These are phyloP conservation scores for Colostygia pectinataria DNA, from an alignment of 2,888 invertebrate species.

Conservation along the genomic window DNA sequence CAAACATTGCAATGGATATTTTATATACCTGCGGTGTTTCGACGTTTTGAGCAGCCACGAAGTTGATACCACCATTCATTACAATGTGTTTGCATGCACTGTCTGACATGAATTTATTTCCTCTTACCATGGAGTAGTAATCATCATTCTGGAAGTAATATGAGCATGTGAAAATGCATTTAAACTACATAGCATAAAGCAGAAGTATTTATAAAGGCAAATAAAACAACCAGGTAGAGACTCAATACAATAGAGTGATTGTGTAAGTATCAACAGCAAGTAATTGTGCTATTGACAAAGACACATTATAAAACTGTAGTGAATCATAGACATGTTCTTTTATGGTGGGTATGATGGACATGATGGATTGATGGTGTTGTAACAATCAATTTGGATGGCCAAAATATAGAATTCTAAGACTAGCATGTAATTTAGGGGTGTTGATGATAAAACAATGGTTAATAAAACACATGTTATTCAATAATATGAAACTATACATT, in stretches of 20 bases:
- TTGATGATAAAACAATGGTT: no score
- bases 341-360: constrained; percentile 1
- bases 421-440: no score
- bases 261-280: background rate
- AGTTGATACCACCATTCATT: constrained; percentile 74
- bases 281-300: constrained; percentile 5
- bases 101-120: constrained; percentile 72
- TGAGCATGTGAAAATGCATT: background rate
- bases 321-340: constrained; percentile 7
- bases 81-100: constrained; percentile 69
- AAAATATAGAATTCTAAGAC: background rate
- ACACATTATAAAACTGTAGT: background rate
- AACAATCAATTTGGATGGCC: background rate
- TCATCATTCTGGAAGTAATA: constrained; percentile 67
- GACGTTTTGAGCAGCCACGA: constrained; percentile 60
- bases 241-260: background rate
- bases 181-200: background rate
- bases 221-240: no score
- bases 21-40: constrained; percentile 61
- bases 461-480: no score
- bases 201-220: background rate
- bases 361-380: no score
- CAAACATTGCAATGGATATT: background rate
- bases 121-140: constrained; percentile 77
- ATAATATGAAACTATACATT: no score